Evolutionary conservation across 1,140 invertebrate species (phyloP), one percentile per base, ranked within the genome.

Genomic region (Solenopsis fugax): DNA sequence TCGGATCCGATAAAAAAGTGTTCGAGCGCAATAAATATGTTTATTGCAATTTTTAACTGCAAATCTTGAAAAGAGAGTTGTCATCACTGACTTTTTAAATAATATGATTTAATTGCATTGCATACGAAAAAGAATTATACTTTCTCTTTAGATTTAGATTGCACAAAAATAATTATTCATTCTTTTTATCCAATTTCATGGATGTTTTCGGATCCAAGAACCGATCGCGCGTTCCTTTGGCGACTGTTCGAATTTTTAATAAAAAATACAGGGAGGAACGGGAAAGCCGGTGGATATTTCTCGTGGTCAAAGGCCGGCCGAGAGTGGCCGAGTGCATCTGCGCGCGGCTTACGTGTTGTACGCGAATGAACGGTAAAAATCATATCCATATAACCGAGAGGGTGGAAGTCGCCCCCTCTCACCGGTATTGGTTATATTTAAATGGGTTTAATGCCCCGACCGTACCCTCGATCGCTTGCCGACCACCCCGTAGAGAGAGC

Each of bases 341-440:
- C 87, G 88, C 56, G 88, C 87, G 67, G 90, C 93, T 94, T 91
- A 91, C 89, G 91, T 91, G 92, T 93, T 94, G 93, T 94, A 94
- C 92, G 76, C 76, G 92, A 95, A 94, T 94, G 91, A 94, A 94
- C 93, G 91, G 90, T 91, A 91, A 94, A 94, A 94, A 93, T 93
- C 93, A 92, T 81, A 81, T 94, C 81, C 89, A 91, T 93, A 92
- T 93, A 91, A 93, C 90, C 72, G 71, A 88, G 56, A 88, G 87
- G 88, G 88, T 89, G 82, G 92, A 91, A 90, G 75, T 80, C 86
- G 76, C 73, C 77, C 62, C 24, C 16, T 34, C 73, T 45, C 37
- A 5, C 87, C 60, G 85, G 80, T 91, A 92, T 93, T 91, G 92
- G 89, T 89, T 91, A 93, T 94, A 93, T 94, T 93, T 93, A 93